Base-by-base conservation (phyloP, 2,113 vertebrate genomes). In the Dromaius novaehollandiae region DNA sequence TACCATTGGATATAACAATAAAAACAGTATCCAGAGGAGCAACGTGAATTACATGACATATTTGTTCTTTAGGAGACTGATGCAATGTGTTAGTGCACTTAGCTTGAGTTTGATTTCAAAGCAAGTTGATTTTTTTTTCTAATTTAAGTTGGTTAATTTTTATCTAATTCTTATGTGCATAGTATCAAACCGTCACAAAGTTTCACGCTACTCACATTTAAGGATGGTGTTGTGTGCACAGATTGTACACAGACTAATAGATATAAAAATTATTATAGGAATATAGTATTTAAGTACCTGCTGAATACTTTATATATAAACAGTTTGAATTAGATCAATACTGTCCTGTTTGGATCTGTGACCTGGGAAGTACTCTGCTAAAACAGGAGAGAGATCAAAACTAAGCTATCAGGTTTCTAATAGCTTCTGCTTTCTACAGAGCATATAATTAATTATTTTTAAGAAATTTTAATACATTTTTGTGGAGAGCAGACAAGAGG, bases 1-100 rank as follows among this genome's bases (percentile, higher is more conserved):
- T 96, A n/a, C 96, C 96, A 95, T 70, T 90, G 93, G 64, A 81
- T 96, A 95, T 96, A 95, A 96, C 95, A 96, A 60, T 25, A 77
- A 86, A 91, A 94, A 88, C 93, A 90, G 55, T 60, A 64, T 63
- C 93, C 76, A 78, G 28, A 65, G 75, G 64, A 97, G 90, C 80
- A 60, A 71, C 12, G 10, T 6, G 34, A 88, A 55, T 82, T 84
- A 15, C 28, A 50, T 55, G 70, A 86, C 48, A 13, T 53, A 36
- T 51, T 87, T 91, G 38, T 58, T 83, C 86, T 95, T 86, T 46
- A n/a, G 89, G 44, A 88, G 53, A 50, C 32, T 95, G 93, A 95
- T 24, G 86, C 64, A 83, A 92, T 8, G 46, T 9, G 11, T 76
- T 73, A 21, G 30, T n/a, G 77, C 42, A 13, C 76, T 34, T 19